Percentiles rank a stretch among this genome's conserved stretches.
Evolutionary conservation across 2,113 vertebrate genomes (phyloP).

Genomic region (Muntiacus muntjak): DNA sequence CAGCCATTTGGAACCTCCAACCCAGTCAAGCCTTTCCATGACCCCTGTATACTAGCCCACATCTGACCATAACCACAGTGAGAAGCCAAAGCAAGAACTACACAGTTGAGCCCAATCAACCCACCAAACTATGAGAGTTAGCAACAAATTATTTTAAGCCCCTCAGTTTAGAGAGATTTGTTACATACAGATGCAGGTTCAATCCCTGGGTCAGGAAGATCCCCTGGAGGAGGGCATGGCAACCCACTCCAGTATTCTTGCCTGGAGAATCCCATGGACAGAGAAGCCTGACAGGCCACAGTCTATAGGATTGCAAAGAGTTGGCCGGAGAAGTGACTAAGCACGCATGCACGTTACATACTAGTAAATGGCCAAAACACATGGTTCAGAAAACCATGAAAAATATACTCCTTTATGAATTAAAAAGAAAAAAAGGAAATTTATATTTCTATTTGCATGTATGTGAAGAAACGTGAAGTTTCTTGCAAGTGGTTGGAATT

Average conservation of each 20-base stretch:
- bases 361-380: not conserved
- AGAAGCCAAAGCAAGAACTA: not conserved
- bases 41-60: not conserved
- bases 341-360: accelerated
- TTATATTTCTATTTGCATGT: not conserved
- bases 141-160: not conserved
- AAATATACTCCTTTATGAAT: not conserved
- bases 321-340: not conserved
- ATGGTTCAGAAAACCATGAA: not conserved
- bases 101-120: not conserved
- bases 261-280: not conserved
- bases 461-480: not conserved
- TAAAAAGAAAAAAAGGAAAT: not conserved
- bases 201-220: not conserved
- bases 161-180: not conserved
- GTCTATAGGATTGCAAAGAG: not conserved
- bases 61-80: not conserved
- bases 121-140: not conserved
- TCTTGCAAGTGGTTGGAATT: not conserved
- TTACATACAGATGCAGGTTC: not conserved
- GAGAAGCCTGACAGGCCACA: not conserved
- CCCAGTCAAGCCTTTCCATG: not conserved
- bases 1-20: not conserved
- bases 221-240: not conserved
- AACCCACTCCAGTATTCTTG: not conserved